These are phyloP conservation scores for Stichopus chloronotus DNA, from an alignment of 35 echinoderm and acorn worm genomes.

Conservation along the genomic window DNA sequence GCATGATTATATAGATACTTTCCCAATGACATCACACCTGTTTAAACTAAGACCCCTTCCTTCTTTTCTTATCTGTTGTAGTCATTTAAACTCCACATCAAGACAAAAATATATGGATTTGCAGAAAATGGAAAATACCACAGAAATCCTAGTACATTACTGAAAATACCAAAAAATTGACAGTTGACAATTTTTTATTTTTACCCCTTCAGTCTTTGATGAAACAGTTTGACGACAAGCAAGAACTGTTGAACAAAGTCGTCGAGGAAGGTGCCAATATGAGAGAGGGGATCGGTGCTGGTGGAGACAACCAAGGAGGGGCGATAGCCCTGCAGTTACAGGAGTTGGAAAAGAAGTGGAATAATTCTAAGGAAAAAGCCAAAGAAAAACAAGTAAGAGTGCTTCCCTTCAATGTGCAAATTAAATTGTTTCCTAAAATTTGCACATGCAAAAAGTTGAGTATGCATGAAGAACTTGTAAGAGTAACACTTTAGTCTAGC, in stretches of 20 bases:
- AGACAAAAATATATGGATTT: too few relatives aligned
- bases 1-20: too few relatives aligned
- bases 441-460: background rate
- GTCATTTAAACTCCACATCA: too few relatives aligned
- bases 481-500: background rate
- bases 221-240: conserved; percentile 82
- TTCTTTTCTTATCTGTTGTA: too few relatives aligned
- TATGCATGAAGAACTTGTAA: background rate
- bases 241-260: conserved; percentile 61
- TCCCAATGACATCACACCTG: too few relatives aligned
- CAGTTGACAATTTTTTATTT: background rate
- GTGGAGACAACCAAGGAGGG: conserved; percentile 75
- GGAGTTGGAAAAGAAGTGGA: conserved; percentile 80
- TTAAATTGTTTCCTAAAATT: background rate
- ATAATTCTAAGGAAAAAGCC: conserved; percentile 71
- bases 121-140: too few relatives aligned
- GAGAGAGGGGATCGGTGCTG: conserved; percentile 65
- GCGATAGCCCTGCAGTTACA: conserved; percentile 63
- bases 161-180: too few relatives aligned
- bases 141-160: too few relatives aligned
- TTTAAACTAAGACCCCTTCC: too few relatives aligned
- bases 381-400: conserved; percentile 81
- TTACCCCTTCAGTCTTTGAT: conserved; percentile 61
- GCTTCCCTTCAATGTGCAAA: background rate
- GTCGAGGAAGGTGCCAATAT: conserved; percentile 75